A percentile compares a stretch with the other conserved stretches of the same genome.
Conservation (phyloP, 2,797 vertebrate genomes). For the Cirrhinus molitorella region DNA sequence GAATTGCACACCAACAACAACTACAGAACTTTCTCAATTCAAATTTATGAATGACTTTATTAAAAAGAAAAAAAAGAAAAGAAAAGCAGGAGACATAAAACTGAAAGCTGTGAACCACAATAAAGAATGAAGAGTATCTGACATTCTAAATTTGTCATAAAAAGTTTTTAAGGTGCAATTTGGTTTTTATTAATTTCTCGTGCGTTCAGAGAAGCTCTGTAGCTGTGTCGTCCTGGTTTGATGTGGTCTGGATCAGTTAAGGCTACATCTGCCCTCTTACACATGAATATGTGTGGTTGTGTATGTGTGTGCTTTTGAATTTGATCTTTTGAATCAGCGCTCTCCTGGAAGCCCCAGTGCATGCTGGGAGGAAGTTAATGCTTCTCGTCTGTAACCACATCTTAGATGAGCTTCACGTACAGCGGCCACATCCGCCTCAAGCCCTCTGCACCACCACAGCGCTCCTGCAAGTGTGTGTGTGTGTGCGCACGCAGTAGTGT, state of each 20-base stretch:
- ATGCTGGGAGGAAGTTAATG: slow-evolving; percentile 78
- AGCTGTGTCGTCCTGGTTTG: slow-evolving; percentile 40
- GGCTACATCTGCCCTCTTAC: slow-evolving; percentile 28
- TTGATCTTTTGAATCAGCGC: slow-evolving; percentile 79
- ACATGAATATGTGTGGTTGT: slow-evolving; percentile 47
- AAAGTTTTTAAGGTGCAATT: neutral
- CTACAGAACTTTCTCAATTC: neutral
- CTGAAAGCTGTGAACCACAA: slow-evolving; percentile 14
- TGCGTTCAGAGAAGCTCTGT: neutral
- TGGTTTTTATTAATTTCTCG: neutral
- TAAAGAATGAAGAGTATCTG: neutral
- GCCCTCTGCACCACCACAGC: slow-evolving; percentile 26
- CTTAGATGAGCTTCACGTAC: slow-evolving; percentile 68
- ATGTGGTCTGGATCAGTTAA: slow-evolving; percentile 35
- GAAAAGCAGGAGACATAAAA: neutral
- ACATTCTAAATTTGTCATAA: neutral
- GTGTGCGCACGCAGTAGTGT: neutral
- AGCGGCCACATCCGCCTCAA: slow-evolving; percentile 74
- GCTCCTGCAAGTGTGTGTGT: slow-evolving; percentile 31
- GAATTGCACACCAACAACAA: neutral
- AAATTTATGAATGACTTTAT: slow-evolving; percentile 1
- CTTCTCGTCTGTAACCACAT: slow-evolving; percentile 81
- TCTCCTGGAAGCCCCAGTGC: slow-evolving; percentile 69
- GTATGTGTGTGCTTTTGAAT: slow-evolving; percentile 45
- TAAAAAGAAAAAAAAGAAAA: neutral